Base-by-base conservation (phyloP, 2,888 invertebrate species). In the Dasypolia templi region DNA sequence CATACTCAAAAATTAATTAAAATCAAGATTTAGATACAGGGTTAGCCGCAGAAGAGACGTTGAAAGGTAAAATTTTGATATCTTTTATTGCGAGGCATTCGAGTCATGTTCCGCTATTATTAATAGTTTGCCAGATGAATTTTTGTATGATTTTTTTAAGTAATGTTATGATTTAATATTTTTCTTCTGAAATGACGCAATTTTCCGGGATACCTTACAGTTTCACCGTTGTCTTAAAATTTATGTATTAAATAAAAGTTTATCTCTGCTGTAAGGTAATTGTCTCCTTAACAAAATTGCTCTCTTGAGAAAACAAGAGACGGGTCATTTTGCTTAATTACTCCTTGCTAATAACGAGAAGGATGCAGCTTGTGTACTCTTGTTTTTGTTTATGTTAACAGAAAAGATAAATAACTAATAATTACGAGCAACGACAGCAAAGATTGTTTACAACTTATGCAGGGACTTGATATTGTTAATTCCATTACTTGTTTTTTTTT, bases 321-420 rank as follows among this genome's bases (percentile, higher is more conserved):
- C 29, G n/a, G 67, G 22, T 46, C 44, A 32, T 55, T 65, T 65
- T 22, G 19, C 12, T 53, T 2, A 67, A 44, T 70, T 70, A 70
- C 0, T 53, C 2, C n/a, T 26, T 32, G 9, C 7, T 44, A 66
- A 19, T n/a, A 29, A 53, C 14, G 7, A 11, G 22, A 32, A 26
- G 14, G 17, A 51, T 17, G 12, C 26, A 66, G 39, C 4, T 69
- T 39, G 39, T 44, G 5, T 19, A 7, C n/a, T 67, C 26, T 62
- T 26, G 26, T 19, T 61, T 19, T 68, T 46, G 19, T 46, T 46
- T 35, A 67, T 5, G 3, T 26, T 26, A 63, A 46, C 2, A 46
- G 19, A 35, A 3, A 35, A 26, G 26, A 14, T 62, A 44, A 12
- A 19, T 7, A 63, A 29, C 22, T n/a, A 6, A 2, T 35, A 35